Percentiles rank a stretch among this genome's conserved stretches.
These are phyloP conservation scores for Drosophila nigritarsus DNA, from an alignment of 2,888 invertebrate genomes.

Conservation along the genomic window DNA sequence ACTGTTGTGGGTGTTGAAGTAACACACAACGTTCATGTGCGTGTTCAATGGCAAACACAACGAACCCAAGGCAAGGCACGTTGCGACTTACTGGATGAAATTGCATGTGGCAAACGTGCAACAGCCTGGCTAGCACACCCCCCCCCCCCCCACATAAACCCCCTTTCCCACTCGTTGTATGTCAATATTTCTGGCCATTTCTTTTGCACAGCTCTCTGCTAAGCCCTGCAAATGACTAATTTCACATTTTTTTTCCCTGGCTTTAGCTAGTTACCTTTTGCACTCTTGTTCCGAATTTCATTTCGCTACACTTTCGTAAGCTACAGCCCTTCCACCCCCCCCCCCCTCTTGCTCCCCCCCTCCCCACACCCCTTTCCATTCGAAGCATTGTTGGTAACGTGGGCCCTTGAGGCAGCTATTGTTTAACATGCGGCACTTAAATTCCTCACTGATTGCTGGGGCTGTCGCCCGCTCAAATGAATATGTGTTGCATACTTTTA, in stretches of 20 bases:
- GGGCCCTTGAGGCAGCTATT: constrained; percentile 33
- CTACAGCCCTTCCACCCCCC: background rate
- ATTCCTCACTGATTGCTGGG: constrained; percentile 52
- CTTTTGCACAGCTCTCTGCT: background rate
- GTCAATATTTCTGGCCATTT: background rate
- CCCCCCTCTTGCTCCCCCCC: too few species aligned
- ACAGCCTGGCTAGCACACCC: constrained; percentile 44
- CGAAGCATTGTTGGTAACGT: background rate
- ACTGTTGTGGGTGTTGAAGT: constrained; percentile 4
- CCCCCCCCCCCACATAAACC: background rate
- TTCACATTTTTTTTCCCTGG: constrained; percentile 36
- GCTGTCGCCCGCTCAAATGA: constrained; percentile 27
- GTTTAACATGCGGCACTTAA: constrained; percentile 53
- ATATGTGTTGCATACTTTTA: constrained; percentile 47
- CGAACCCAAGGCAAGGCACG: background rate
- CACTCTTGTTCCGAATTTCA: constrained; percentile 37
- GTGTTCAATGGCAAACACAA: constrained; percentile 71
- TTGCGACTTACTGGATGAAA: constrained; percentile 41
- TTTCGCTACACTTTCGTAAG: constrained; percentile 37
- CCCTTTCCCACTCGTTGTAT: background rate
- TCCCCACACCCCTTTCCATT: too few species aligned
- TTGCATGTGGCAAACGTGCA: constrained; percentile 71
- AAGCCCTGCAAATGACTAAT: constrained; percentile 58
- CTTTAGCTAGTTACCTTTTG: constrained; percentile 27
- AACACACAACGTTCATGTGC: constrained; percentile 55